Conservation (phyloP, 2,113 vertebrate genomes). For the Bufo bufo region DNA sequence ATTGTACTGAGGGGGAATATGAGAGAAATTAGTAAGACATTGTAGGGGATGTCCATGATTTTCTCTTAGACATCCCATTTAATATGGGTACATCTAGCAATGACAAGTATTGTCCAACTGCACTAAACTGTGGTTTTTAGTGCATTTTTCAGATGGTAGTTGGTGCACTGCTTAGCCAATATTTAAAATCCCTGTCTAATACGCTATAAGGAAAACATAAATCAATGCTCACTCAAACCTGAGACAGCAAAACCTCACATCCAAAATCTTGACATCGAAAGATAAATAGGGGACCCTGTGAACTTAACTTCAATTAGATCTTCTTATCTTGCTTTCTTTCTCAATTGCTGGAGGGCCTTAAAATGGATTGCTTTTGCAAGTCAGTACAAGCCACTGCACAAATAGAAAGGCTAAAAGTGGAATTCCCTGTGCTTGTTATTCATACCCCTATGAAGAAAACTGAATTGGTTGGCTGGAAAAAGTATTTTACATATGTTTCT, state of each 20-base stretch:
- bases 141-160: too few relatives aligned
- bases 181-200: too few relatives aligned
- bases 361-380: conserved; percentile 31
- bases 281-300: not conserved
- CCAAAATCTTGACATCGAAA: not conserved
- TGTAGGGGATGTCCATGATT: too few relatives aligned
- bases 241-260: not conserved
- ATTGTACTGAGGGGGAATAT: too few relatives aligned
- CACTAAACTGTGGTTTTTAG: too few relatives aligned
- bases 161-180: too few relatives aligned
- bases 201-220: not conserved
- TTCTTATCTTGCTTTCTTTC: not conserved
- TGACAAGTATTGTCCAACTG: too few relatives aligned
- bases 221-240: not conserved
- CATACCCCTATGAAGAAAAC: conserved; percentile 22
- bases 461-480: not conserved
- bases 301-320: conserved; percentile 7
- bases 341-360: conserved; percentile 7
- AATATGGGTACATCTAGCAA: too few relatives aligned
- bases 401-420: conserved; percentile 20
- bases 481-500: not conserved
- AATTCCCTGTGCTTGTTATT: conserved; percentile 33
- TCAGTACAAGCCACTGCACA: conserved; percentile 26
- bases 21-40: too few relatives aligned
- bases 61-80: too few relatives aligned